Evolutionary conservation across 2,888 invertebrate species (phyloP).

Genomic region (Abscondita cerata): DNA sequence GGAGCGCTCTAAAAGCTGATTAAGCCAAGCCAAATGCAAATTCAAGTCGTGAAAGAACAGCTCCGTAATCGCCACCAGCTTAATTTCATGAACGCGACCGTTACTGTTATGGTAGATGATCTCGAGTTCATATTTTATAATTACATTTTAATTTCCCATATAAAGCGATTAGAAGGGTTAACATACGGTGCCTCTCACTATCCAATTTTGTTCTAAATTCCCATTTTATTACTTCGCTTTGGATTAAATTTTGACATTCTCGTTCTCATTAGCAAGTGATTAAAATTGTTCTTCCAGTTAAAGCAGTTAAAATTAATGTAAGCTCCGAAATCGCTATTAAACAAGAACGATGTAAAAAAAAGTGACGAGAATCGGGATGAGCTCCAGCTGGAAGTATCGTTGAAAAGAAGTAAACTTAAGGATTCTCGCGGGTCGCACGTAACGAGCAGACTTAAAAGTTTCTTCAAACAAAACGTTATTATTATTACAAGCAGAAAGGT

Average conservation of each 20-base stretch:
- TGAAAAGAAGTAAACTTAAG: slow-evolving; percentile 37
- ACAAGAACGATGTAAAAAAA: slow-evolving; percentile 37
- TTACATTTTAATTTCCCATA: slow-evolving; percentile 41
- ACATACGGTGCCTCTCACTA: slow-evolving; percentile 24
- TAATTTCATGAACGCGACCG: slow-evolving; percentile 42
- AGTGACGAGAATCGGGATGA: slow-evolving; percentile 33
- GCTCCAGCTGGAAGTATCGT: slow-evolving; percentile 16
- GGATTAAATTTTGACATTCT: slow-evolving; percentile 4
- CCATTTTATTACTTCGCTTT: slow-evolving; percentile 11
- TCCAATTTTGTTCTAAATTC: slow-evolving; percentile 22
- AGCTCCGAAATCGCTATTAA: slow-evolving; percentile 4
- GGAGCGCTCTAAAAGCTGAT: slow-evolving; percentile 46
- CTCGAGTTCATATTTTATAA: slow-evolving; percentile 39
- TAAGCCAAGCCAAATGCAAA: slow-evolving; percentile 47
- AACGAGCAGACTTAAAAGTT: slow-evolving; percentile 46
- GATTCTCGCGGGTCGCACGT: slow-evolving; percentile 42
- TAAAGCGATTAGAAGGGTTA: slow-evolving; percentile 38
- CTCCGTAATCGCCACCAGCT: slow-evolving; percentile 45
- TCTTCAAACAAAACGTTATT: slow-evolving; percentile 39
- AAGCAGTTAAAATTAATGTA: neutral
- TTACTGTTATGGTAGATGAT: slow-evolving; percentile 37
- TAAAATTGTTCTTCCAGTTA: neutral
- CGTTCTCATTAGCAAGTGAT: neutral
- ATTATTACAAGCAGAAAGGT: slow-evolving; percentile 35
- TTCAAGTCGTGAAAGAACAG: slow-evolving; percentile 46